Conservation (phyloP, 2,113 vertebrate species). For the Copsychus sechellarum region DNA sequence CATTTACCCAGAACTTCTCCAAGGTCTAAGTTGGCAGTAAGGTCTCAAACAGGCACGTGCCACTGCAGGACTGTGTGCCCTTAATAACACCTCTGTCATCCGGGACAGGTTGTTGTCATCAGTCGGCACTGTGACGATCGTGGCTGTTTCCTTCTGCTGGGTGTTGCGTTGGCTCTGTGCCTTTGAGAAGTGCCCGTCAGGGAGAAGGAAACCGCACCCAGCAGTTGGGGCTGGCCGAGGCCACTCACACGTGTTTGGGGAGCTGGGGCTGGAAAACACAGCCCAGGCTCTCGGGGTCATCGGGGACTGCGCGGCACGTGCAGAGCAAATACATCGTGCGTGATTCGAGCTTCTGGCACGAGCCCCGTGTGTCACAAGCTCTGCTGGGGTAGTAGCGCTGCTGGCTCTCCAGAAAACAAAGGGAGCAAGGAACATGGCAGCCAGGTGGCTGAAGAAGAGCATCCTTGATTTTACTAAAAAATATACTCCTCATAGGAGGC, state of each 20-base stretch:
- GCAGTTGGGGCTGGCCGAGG: background rate
- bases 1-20: background rate
- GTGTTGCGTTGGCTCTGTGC: accelerated
- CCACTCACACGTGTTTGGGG: background rate
- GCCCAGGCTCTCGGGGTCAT: background rate
- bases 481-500: background rate
- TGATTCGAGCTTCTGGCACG: background rate
- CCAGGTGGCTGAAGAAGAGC: background rate
- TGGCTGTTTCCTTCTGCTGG: background rate
- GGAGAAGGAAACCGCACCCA: background rate
- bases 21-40: background rate
- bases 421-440: background rate
- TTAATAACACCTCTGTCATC: background rate
- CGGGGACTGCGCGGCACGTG: accelerated
- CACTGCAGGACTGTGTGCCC: background rate
- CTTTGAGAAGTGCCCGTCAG: background rate
- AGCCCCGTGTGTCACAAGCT: background rate
- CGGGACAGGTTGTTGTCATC: background rate
- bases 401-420: background rate
- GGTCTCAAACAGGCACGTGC: background rate
- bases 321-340: accelerated
- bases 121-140: background rate
- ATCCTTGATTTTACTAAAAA: background rate
- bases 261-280: background rate
- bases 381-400: background rate